These are phyloP conservation scores for Epirrhoe alternata DNA, from an alignment of 2,888 invertebrate genomes.

Conservation along the genomic window DNA sequence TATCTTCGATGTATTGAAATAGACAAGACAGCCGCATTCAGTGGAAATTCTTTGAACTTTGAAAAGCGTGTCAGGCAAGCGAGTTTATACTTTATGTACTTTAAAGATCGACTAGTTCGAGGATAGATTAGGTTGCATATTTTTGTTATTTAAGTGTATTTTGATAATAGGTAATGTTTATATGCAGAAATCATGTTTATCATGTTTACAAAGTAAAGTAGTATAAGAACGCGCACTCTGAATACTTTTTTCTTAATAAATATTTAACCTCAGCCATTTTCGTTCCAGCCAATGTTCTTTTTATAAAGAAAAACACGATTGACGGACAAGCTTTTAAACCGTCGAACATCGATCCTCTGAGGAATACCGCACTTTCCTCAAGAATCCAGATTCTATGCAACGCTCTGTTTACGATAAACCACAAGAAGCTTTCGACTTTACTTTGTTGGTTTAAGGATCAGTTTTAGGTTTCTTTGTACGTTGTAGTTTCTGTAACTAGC, in stretches of 20 bases:
- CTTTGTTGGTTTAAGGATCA: conserved; percentile 21
- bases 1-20: conserved; percentile 12
- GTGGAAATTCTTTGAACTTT: conserved; percentile 28
- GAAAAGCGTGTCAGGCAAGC: conserved; percentile 17
- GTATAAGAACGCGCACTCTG: neutral
- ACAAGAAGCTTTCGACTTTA: conserved; percentile 26
- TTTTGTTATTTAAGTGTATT: neutral
- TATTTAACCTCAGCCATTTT: conserved; percentile 14
- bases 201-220: no score
- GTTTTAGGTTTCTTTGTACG: conserved; percentile 47
- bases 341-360: conserved; percentile 51
- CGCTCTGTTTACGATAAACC: conserved; percentile 25
- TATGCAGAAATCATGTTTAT: no score
- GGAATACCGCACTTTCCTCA: conserved; percentile 47
- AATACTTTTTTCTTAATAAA: conserved; percentile 2
- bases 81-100: conserved; percentile 3
- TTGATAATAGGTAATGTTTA: conserved; percentile 12
- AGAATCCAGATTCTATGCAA: conserved; percentile 43
- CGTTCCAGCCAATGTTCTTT: conserved; percentile 30
- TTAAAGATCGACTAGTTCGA: neutral
- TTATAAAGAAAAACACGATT: conserved; percentile 38
- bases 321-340: conserved; percentile 53
- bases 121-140: neutral
- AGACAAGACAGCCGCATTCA: conserved; percentile 17
- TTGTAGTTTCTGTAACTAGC: conserved; percentile 48